These are phyloP conservation scores for Stenchaetothrips biformis DNA, from an alignment of 2,888 invertebrate species.

Conservation along the genomic window DNA sequence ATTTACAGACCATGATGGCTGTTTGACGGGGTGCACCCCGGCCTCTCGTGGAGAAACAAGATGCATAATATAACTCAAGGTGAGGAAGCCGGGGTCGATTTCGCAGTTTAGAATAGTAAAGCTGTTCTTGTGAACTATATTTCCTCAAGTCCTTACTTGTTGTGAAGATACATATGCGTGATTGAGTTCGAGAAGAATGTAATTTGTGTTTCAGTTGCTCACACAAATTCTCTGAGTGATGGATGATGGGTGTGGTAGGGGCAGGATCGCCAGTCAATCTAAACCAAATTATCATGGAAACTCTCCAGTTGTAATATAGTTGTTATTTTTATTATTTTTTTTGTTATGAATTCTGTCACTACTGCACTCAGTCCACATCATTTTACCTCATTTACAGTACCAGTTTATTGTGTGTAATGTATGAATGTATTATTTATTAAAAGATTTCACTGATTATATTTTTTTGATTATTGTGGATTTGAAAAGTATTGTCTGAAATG, in stretches of 20 bases:
- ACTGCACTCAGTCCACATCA: not conserved
- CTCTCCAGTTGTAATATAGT: no score
- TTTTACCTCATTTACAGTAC: not conserved
- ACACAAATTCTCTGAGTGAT: not conserved
- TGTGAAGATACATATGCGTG: not conserved
- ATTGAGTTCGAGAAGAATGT: not conserved
- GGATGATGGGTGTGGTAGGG: not conserved
- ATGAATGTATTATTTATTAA: not conserved
- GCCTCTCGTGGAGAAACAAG: not conserved
- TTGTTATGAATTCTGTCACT: not conserved
- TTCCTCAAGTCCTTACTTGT: not conserved
- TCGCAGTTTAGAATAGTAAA: not conserved
- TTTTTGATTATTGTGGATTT: not conserved
- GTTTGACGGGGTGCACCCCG: constrained; percentile 19
- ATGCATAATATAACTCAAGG: not conserved
- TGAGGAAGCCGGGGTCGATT: not conserved
- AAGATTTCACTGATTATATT: not conserved
- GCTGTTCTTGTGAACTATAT: not conserved
- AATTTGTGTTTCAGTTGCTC: not conserved
- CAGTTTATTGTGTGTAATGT: not conserved
- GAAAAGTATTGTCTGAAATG: not conserved
- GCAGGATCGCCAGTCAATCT: not conserved
- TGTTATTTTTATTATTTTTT: no score
- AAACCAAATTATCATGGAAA: no score
- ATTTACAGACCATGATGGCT: constrained; percentile 7